phyloP scores from a whole-genome alignment of 2,888 invertebrate species.

The Hydrotaea cyrtoneurina region DNA sequence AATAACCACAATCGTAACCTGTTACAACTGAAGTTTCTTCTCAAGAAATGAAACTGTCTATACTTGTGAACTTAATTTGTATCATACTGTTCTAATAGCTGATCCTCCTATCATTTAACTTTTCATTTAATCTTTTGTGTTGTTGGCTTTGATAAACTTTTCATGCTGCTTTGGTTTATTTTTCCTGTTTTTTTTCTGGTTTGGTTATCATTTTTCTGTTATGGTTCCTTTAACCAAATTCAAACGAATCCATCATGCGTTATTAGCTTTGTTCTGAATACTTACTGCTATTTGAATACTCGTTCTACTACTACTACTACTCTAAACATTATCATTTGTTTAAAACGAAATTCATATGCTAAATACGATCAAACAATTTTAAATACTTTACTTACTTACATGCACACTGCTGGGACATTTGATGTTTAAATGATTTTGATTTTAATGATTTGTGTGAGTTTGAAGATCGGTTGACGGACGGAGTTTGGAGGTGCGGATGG shows the following conservation, averaged over 20 bases:
- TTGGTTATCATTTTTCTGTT: too few relatives aligned
- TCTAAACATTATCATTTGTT: slow-evolving; percentile 18
- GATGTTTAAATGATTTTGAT: not conserved
- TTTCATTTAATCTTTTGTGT: slow-evolving; percentile 11
- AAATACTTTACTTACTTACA: slow-evolving; percentile 18
- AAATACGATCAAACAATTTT: slow-evolving; percentile 28
- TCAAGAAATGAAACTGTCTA: slow-evolving; percentile 35
- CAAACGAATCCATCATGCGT: slow-evolving; percentile 44
- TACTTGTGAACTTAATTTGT: slow-evolving; percentile 1
- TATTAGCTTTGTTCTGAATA: slow-evolving; percentile 55
- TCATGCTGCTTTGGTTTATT: slow-evolving; percentile 38
- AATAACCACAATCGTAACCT: slow-evolving; percentile 33
- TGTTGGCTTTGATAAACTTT: slow-evolving; percentile 33
- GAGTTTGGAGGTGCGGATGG: not conserved
- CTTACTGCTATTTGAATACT: not conserved
- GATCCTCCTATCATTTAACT: slow-evolving; percentile 46
- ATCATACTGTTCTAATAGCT: slow-evolving; percentile 51
- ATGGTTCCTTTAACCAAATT: slow-evolving; percentile 17
- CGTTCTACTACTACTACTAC: slow-evolving; percentile 7
- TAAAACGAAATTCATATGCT: slow-evolving; percentile 19
- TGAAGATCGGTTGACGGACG: not conserved
- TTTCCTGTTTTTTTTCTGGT: not conserved
- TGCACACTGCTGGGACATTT: slow-evolving; percentile 21
- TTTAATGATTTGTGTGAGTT: not conserved
- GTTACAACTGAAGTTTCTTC: not conserved